A percentile compares a stretch with the other conserved stretches of the same genome.
phyloP scores from a whole-genome alignment of 2,888 invertebrate species.

The Agrochola lota region DNA sequence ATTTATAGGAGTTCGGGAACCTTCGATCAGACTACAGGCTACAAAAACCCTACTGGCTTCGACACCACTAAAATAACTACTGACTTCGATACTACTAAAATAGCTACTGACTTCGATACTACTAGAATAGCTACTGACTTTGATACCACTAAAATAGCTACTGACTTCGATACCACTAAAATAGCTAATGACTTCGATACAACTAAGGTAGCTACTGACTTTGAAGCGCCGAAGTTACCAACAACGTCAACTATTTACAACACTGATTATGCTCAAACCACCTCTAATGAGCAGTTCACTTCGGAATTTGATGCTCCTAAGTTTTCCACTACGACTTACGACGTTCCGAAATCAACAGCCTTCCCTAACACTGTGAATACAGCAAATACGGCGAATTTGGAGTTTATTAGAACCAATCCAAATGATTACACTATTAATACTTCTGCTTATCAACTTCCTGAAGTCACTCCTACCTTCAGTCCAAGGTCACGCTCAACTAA shows the following conservation, averaged over 20 bases:
- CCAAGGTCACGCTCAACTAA: slow-evolving; percentile 50
- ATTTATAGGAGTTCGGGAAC: slow-evolving; percentile 69
- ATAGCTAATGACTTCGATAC: slow-evolving; percentile 65
- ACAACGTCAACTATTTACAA: slow-evolving; percentile 49
- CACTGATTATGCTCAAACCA: slow-evolving; percentile 44
- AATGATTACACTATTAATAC: slow-evolving; percentile 52
- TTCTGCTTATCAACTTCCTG: slow-evolving; percentile 54
- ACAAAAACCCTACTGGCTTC: slow-evolving; percentile 60
- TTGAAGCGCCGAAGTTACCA: slow-evolving; percentile 55
- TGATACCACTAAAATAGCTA: slow-evolving; percentile 65
- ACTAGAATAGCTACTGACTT: slow-evolving; percentile 62
- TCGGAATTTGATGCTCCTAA: slow-evolving; percentile 57
- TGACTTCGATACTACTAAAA: slow-evolving; percentile 67
- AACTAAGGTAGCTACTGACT: slow-evolving; percentile 55
- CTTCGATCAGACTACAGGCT: slow-evolving; percentile 73
- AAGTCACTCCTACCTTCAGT: slow-evolving; percentile 43
- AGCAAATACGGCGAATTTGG: slow-evolving; percentile 55
- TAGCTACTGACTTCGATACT: slow-evolving; percentile 65
- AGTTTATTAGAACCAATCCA: slow-evolving; percentile 52
- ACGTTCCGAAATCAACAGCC: slow-evolving; percentile 60
- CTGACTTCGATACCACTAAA: slow-evolving; percentile 68
- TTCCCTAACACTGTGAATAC: slow-evolving; percentile 59
- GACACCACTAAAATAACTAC: background rate
- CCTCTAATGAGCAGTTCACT: slow-evolving; percentile 47
- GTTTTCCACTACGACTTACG: slow-evolving; percentile 59